Base-by-base conservation (phyloP, 2,113 vertebrate genomes). In the Chloropsis hardwickii region DNA sequence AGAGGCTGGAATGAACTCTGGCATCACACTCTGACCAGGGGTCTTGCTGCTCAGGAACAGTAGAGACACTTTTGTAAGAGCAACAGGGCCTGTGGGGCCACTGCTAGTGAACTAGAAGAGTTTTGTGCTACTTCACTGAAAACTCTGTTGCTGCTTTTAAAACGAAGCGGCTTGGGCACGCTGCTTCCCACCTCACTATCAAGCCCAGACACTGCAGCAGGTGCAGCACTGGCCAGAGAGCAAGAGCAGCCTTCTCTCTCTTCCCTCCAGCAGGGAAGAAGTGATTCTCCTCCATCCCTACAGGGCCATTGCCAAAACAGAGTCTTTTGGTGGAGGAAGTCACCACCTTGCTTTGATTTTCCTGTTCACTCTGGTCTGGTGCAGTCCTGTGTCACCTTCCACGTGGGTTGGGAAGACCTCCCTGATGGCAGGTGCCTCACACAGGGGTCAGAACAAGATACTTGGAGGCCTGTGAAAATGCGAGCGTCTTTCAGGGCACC, bases 351-450 rank as follows among this genome's bases (percentile, higher is more conserved):
- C 42, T 21, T 39, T 53, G 65, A 23, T 60, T 61, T 88, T 83
- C 50, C 73, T 0, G 0, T 51, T n/a, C 0, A 0, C 9, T 78
- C 6, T 25, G 54, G 45, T 37, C 19, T 2, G 5, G 19, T 0
- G 0, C 1, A 1, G 16, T 69, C 31, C 16, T 18, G 0, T 6
- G 19, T 65, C 58, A 25, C 60, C 9, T 77, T 39, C 37, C 0
- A 0, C 6, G 1, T 1, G 12, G 54, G 23, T 29, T 35, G 39
- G n/a, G 25, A 58, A 21, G 65, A 37, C 11, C 3, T 58, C 20
- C 5, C 20, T 1, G 5, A 10, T 0, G 3, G 45, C 42, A 18
- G 37, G 24, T 5, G 5, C 48, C 27, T 86, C 3, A 2, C 2
- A 1, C 8, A 4, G 35, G 64, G 37, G 31, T 81, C 2, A 0